Base-by-base conservation (phyloP, 2,888 invertebrate species). In the Lochmaea capreae region DNA sequence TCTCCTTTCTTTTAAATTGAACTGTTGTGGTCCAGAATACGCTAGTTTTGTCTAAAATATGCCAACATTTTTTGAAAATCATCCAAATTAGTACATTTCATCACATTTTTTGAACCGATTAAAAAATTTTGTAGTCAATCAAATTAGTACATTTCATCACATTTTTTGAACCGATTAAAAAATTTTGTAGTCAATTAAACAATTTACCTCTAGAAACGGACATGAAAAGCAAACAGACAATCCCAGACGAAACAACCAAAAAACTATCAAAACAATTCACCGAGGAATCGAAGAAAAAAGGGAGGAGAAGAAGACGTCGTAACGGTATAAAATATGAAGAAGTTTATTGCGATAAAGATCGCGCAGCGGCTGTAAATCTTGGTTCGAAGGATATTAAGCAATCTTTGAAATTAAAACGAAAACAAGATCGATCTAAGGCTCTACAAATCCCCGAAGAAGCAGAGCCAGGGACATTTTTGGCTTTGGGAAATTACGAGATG, bases 301-400 rank as follows among this genome's bases (percentile, higher is more conserved):
- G 84, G 79, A 82, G 87, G 81, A 75, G 84, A 62, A 79, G 74
- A 77, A 74, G 80, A 75, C 75, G 76, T 67, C 76, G 74, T 33
- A 77, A 67, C 12, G 76, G 75, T 42, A 73, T 76, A 26, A 81
- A 81, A 79, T 84, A 88, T 74, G 95, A 95, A 80, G 96, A 96
- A 83, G 87, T 94, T 26, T 97, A 96, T 83, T 96, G 96, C 22
- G 97, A 97, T 85, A 97, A 97, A 83, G 96, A 96, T 85, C 89
- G 97, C 8, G 97, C 96, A 0, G 96, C 97, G 0, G 96, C 96
- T 0, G 96, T 96, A 16, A 94, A 95, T 82, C 91, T 94, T 90
- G 95, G 95, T 0, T 93, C 92, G n/a, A 92, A 91, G 76, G 96
- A 97, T 84, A 96, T 97, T 76, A 97, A 97, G 83, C 93, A 94